Evolutionary conservation across 2,797 vertebrate species (phyloP).

Genomic region (Scyliorhinus canicula): DNA sequence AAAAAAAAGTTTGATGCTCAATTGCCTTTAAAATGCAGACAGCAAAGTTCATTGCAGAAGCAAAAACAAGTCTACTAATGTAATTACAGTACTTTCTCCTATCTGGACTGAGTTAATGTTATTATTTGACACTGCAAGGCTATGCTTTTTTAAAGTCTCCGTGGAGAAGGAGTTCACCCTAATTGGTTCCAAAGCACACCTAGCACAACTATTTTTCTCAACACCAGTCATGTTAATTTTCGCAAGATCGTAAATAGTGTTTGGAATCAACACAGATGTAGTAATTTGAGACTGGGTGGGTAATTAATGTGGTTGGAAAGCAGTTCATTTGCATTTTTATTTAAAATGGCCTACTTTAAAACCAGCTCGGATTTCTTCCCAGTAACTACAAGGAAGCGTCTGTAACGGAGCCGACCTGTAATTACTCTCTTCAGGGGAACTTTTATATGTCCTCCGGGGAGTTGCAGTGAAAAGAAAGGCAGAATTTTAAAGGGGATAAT

Average conservation of each 20-base stretch:
- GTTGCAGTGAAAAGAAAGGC: conserved; percentile 89
- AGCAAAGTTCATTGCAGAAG: conserved; percentile 57
- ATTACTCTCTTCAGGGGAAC: conserved; percentile 82
- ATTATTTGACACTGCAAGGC: conserved; percentile 78
- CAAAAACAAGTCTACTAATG: conserved; percentile 59
- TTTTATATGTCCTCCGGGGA: conserved; percentile 80
- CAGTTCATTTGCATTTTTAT: conserved; percentile 98
- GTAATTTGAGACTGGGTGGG: conserved; percentile 95
- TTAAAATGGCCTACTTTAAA: conserved; percentile 72
- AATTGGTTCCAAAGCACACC: conserved; percentile 97
- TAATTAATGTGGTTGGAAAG: conserved; percentile 99
- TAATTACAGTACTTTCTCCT: conserved; percentile 60
- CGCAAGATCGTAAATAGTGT: conserved; percentile 81
- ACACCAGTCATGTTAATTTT: conserved; percentile 76
- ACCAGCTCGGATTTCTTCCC: conserved; percentile 70
- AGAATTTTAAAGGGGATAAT: conserved; percentile 98
- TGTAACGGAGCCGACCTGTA: conserved; percentile 69
- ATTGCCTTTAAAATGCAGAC: conserved; percentile 57
- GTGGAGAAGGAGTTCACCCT: conserved; percentile 68
- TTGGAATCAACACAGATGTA: conserved; percentile 86
- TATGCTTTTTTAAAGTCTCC: conserved; percentile 67
- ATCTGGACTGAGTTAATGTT: conserved; percentile 66
- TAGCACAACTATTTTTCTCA: conserved; percentile 69
- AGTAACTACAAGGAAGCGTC: conserved; percentile 64
- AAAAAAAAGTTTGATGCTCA: conserved; percentile 47